Evolutionary conservation across 2,797 vertebrate genomes (phyloP).

Genomic region (Eupleurogrammus muticus): DNA sequence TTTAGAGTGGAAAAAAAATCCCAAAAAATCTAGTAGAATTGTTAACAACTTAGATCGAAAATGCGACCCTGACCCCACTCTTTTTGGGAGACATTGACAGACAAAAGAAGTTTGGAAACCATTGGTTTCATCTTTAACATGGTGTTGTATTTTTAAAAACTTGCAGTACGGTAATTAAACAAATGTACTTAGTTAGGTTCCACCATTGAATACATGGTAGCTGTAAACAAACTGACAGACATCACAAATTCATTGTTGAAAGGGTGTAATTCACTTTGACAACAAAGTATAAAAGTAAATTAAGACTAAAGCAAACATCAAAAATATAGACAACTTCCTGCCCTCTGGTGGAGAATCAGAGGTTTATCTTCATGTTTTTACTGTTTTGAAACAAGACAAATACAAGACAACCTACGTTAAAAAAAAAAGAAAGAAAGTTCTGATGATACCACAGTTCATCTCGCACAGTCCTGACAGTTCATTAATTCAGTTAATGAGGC

Average conservation of each 20-base stretch:
- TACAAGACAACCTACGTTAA: slow-evolving; percentile 7
- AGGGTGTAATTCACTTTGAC: slow-evolving; percentile 34
- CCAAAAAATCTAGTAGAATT: no score
- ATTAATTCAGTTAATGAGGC: slow-evolving; percentile 90
- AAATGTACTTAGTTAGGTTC: no score
- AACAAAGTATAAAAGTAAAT: slow-evolving; percentile 65
- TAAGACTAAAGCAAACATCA: slow-evolving; percentile 58
- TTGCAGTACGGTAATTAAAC: no score
- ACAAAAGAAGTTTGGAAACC: no score
- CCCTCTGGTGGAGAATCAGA: slow-evolving; percentile 39
- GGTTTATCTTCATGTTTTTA: background rate
- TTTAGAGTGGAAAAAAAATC: no score
- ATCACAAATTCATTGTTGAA: slow-evolving; percentile 16
- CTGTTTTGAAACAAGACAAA: slow-evolving; percentile 8
- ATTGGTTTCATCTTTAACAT: no score
- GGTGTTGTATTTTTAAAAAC: no score
- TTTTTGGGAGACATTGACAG: no score
- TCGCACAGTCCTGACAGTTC: background rate
- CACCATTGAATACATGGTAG: background rate
- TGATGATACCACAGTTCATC: slow-evolving; percentile 20
- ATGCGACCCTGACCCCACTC: no score
- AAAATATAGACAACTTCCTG: slow-evolving; percentile 49
- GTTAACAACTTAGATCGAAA: no score
- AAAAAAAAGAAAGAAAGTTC: slow-evolving; percentile 13
- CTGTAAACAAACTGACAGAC: slow-evolving; percentile 12